phyloP scores from a whole-genome alignment of 2,888 invertebrate species.

The Ptilodon capucinus region DNA sequence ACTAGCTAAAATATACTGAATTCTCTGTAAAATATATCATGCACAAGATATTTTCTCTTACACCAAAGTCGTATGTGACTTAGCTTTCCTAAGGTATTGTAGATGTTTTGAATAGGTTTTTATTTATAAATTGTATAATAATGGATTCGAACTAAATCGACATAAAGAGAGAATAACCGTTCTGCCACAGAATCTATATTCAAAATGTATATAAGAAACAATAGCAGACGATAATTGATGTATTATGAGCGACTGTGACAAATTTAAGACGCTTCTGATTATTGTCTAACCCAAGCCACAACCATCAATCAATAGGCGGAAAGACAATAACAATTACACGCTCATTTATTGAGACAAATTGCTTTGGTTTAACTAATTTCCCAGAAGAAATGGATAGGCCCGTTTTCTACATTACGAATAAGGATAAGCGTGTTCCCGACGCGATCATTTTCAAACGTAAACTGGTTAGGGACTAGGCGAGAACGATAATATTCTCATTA shows the following conservation, averaged over 20 bases:
- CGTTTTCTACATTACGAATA: slow-evolving; percentile 17
- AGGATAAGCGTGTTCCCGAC: slow-evolving; percentile 16
- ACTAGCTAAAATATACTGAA: neutral
- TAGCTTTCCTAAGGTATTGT: neutral
- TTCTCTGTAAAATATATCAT: neutral
- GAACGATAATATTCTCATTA: slow-evolving; percentile 12
- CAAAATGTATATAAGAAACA: too few species aligned
- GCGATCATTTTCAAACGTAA: slow-evolving; percentile 19
- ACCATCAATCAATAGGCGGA: neutral
- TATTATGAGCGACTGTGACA: neutral
- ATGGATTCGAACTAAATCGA: too few species aligned
- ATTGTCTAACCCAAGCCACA: neutral
- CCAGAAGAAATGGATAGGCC: slow-evolving; percentile 5
- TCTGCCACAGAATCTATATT: too few species aligned
- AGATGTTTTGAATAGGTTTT: neutral
- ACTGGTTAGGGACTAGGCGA: slow-evolving; percentile 6
- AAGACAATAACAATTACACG: neutral
- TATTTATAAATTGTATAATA: neutral
- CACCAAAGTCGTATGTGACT: neutral
- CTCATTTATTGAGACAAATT: neutral
- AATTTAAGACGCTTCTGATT: neutral
- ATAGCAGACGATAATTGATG: neutral
- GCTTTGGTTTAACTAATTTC: slow-evolving; percentile 1
- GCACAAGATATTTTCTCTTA: neutral
- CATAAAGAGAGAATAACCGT: too few species aligned